A percentile compares a stretch with the other conserved stretches of the same genome.
Conservation (phyloP, 2,888 invertebrate genomes). For the Diplazon laetatorius region DNA sequence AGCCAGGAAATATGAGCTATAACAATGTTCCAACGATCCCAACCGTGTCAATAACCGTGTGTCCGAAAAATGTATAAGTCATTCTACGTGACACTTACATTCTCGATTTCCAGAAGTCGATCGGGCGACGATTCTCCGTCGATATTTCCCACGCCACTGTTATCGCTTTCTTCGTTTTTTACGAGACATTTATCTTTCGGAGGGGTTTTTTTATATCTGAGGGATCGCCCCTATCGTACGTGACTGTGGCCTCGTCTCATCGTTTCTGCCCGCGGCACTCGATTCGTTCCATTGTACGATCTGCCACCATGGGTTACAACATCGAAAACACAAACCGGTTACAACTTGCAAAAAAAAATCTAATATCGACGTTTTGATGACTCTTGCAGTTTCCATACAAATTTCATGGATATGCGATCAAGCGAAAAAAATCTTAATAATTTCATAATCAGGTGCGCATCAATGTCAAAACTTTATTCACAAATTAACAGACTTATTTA, state of each 20-base stretch:
- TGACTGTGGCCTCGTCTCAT: background rate
- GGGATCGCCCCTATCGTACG: background rate
- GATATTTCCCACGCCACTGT: conserved; percentile 33
- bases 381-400: too few species aligned
- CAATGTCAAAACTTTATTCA: too few species aligned
- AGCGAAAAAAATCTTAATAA: too few species aligned
- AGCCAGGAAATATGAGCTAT: conserved; percentile 11
- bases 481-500: too few species aligned
- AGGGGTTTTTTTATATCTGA: conserved; percentile 14
- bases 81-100: conserved; percentile 23
- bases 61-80: background rate
- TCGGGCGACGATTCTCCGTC: conserved; percentile 26
- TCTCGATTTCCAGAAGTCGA: conserved; percentile 38
- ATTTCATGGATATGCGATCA: too few species aligned
- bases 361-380: background rate
- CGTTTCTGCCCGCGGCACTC: background rate
- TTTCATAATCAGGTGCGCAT: too few species aligned
- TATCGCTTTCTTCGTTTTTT: conserved; percentile 31
- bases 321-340: background rate
- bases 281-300: background rate
- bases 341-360: background rate
- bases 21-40: background rate
- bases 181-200: conserved; percentile 7
- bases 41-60: too few species aligned
- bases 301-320: background rate